phyloP scores from a whole-genome alignment of 2,888 invertebrate genomes.

The Dorcus parallelipipedus region DNA sequence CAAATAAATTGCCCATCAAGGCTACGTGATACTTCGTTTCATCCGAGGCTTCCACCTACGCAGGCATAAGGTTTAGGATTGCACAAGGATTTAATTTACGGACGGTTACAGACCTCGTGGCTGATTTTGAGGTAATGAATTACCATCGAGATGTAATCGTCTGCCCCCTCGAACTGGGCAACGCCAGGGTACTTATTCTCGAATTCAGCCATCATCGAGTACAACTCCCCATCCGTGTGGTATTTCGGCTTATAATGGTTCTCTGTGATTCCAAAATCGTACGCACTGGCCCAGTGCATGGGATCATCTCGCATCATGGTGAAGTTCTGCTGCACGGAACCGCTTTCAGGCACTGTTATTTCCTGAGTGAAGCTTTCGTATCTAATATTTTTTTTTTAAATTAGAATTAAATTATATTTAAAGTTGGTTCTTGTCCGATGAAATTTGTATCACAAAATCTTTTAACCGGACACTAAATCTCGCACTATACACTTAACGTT shows the following conservation, averaged over 20 bases:
- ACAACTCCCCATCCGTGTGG: conserved; percentile 63
- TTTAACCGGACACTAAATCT: too few species aligned
- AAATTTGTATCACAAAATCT: too few species aligned
- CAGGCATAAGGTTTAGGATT: background rate
- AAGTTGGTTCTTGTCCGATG: too few species aligned
- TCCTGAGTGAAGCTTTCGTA: conserved; percentile 62
- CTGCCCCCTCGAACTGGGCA: conserved; percentile 69
- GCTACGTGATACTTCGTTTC: conserved; percentile 81
- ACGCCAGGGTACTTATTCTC: conserved; percentile 65
- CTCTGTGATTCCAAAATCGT: conserved; percentile 68
- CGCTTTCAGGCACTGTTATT: conserved; percentile 60
- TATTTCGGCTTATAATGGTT: conserved; percentile 66
- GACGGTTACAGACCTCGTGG: conserved; percentile 64
- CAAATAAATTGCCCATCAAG: conserved; percentile 79
- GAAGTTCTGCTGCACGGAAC: conserved; percentile 67
- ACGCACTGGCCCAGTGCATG: conserved; percentile 78
- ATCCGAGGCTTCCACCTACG: conserved; percentile 70
- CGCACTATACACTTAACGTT: too few species aligned
- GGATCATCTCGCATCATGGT: conserved; percentile 78
- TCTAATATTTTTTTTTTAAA: conserved; percentile 41
- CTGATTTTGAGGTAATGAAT: conserved; percentile 73
- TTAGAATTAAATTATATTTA: background rate
- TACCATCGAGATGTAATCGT: conserved; percentile 61
- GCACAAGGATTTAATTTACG: background rate
- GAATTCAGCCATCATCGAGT: conserved; percentile 61